Evolutionary conservation across 2,888 invertebrate species (phyloP), one percentile per base, ranked within the genome.

Genomic region (Onchidella celtica): DNA sequence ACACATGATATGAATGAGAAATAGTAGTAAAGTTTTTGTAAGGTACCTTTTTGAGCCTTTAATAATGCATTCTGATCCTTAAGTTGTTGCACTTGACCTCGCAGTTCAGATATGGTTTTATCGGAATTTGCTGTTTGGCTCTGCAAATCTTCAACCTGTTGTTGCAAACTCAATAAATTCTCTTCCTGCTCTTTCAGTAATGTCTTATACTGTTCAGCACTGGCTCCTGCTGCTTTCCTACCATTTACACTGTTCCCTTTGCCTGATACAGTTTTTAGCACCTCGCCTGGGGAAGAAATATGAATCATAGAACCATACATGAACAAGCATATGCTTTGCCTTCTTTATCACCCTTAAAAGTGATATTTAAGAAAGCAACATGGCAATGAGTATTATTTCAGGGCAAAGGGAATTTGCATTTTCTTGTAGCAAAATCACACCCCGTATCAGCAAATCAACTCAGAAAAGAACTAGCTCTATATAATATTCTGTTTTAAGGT

Each of bases 61-160:
- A 98, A 94, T 17, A 98, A 94, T 0, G 97, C 96, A 93, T 97
- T 98, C 93, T 98, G 97, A 93, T 98, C 98, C 87, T 95, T 95
- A 3, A 98, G 94, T 88, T 96, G 96, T 0, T 96, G 95, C 87
- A 97, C 95, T 0, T 95, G 95, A n/a, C 95, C 94, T 86, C 95
- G 94, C 4, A 96, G 94, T 91, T 97, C 96, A 84, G 95, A 95
- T 0, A 97, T 88, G 88, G 95, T 95, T 68, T 82, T 86, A 69
- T 89, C 85, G 3, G 88, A 73, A 27, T 85, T 84, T 2, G 85
- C 72, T 81, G 90, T 86, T 76, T 91, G 89, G 0, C 84, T 73
- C 82, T 90, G 87, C 29, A 91, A 70, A 32, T 89, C 88, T 9
- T 90, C 87, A 40, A 93, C 83, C 65, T 92, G 89, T 38, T 86